Base-by-base conservation (phyloP, 1,140 invertebrate species). In the Temnothorax nylanderi region DNA sequence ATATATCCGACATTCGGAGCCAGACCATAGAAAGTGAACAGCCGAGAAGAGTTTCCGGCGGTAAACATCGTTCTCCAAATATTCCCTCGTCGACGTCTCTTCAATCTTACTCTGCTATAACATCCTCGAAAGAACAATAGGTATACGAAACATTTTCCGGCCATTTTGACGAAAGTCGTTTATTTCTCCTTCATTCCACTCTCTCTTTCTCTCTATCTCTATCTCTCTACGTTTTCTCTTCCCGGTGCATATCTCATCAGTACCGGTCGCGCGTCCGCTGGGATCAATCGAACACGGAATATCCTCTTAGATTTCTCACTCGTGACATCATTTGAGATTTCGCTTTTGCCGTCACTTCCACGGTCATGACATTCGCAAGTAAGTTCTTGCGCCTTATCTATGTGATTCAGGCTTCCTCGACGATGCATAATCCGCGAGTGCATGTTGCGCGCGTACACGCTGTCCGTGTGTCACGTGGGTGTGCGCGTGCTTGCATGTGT, bases 21-120 rank as follows among this genome's bases (percentile, higher is more conserved):
- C 69, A 80, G 34, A 44, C 44, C 56, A 32, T 75, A 49, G 71
- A 75, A 85, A 54, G 54, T 65, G 82, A 85, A 47, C 60, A 85
- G 74, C 37, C 58, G 41, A 49, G 65, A 69, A 81, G 78, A 86
- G 85, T 81, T 86, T 86, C 76, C 65, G 51, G 65, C 77, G 77
- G 64, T 86, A 86, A 86, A 86, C 77, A 86, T 71, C 64, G 26
- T 86, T 86, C 76, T 72, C 56, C 77, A 86, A 86, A 86, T 82
- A 86, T 86, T 82, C 80, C 78, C 76, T 71, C 49, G 62, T 21
- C 47, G 58, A 60, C 67, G 54, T 64, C 72, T 81, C 85, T 69
- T 69, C 64, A 21, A 81, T 32, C 44, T 82, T 41, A 75, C 49
- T 81, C 41, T 26, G 54, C 21, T 86, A 49, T 81, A 82, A 65